phyloP scores from a whole-genome alignment of 2,888 invertebrate species.

The Eilema griseolum region DNA sequence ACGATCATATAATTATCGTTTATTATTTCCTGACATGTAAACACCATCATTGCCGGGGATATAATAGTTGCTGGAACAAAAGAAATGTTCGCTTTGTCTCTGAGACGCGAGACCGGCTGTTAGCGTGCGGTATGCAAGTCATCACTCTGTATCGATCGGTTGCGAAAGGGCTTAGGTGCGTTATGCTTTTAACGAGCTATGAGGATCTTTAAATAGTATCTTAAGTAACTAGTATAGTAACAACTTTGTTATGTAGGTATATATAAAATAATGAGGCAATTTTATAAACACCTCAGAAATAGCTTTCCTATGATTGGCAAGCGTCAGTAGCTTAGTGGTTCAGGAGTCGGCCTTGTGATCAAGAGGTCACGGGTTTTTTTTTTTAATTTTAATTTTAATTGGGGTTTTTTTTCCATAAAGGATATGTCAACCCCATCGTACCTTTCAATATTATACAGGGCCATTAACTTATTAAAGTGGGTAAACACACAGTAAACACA shows the following conservation, averaged over 20 bases:
- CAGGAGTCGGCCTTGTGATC: no score
- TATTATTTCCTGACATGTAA: conserved; percentile 26
- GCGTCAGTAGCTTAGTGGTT: no score
- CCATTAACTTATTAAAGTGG: no score
- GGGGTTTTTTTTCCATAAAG: no score
- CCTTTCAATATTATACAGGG: no score
- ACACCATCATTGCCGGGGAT: conserved; percentile 18
- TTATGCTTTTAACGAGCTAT: background rate
- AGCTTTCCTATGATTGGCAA: no score
- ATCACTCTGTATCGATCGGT: conserved; percentile 2
- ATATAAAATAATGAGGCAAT: background rate
- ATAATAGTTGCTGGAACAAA: conserved; percentile 18
- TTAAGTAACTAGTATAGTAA: background rate
- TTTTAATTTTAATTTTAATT: no score
- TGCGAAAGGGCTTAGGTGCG: background rate
- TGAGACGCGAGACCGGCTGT: background rate
- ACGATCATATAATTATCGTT: conserved; percentile 18
- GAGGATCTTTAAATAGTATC: background rate
- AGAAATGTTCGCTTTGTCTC: conserved; percentile 19
- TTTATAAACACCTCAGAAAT: background rate
- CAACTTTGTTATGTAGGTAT: background rate
- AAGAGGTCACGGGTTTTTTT: no score
- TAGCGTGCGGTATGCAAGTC: conserved; percentile 2
- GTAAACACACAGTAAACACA: no score
- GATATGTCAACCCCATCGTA: no score